Evolutionary conservation across 2,797 vertebrate species (phyloP).

Genomic region (Trichosurus vulpecula): DNA sequence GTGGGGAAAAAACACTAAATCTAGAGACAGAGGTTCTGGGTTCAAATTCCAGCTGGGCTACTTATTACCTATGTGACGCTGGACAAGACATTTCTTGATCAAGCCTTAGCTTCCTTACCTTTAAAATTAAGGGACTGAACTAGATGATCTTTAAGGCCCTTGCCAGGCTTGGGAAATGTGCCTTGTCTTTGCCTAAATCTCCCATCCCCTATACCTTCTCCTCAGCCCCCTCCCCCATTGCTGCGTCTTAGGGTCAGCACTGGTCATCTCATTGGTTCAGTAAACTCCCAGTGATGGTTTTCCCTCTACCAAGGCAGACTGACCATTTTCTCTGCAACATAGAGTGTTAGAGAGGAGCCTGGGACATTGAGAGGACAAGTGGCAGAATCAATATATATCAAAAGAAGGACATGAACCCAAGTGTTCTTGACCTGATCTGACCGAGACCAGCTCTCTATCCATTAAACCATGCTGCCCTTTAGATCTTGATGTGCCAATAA

Average conservation of each 20-base stretch:
- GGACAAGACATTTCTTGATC: neutral
- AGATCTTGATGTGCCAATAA: neutral
- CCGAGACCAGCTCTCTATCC: neutral
- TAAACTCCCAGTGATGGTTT: neutral
- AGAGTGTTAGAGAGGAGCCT: neutral
- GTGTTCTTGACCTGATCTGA: neutral
- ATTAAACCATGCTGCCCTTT: neutral
- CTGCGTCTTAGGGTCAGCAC: neutral
- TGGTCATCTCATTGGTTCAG: neutral
- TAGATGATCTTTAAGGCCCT: neutral
- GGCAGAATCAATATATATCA: neutral
- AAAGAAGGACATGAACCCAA: neutral
- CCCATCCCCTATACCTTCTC: neutral
- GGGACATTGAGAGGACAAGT: neutral
- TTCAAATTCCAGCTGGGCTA: neutral
- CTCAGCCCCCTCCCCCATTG: neutral
- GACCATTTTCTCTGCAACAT: neutral
- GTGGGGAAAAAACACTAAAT: neutral
- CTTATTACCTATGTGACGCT: neutral
- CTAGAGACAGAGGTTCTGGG: neutral
- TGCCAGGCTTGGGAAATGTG: neutral
- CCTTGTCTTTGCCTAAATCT: neutral
- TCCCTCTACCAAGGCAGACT: neutral
- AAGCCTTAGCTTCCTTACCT: neutral
- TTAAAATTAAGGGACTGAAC: neutral